These are phyloP conservation scores for Amphimallon solstitiale DNA, from an alignment of 2,888 invertebrate species.

Conservation along the genomic window DNA sequence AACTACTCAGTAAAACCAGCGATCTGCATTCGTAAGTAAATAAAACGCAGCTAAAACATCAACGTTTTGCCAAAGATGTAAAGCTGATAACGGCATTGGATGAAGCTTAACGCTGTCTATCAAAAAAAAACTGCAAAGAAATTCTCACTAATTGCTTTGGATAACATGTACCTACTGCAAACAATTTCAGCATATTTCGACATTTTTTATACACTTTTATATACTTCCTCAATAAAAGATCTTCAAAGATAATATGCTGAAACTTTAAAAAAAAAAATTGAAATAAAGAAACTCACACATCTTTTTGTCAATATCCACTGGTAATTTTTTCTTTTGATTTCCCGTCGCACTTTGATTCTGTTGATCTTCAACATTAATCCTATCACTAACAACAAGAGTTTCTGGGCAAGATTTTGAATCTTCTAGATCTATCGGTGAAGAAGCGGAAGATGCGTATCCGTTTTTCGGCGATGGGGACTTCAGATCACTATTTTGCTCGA, in stretches of 20 bases:
- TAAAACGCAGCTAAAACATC: no score
- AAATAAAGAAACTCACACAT: constrained; percentile 42
- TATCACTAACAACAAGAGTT: constrained; percentile 51
- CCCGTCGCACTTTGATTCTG: constrained; percentile 33
- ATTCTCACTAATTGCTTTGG: no score
- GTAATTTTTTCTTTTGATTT: constrained; percentile 46
- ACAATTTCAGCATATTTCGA: no score
- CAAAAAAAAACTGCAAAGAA: no score
- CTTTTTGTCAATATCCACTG: constrained; percentile 42
- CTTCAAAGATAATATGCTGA: neutral
- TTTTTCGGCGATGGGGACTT: constrained; percentile 52
- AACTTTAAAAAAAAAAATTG: neutral
- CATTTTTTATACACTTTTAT: no score
- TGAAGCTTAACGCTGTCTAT: no score
- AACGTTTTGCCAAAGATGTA: no score
- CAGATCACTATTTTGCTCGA: constrained; percentile 48
- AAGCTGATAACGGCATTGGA: no score
- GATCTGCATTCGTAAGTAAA: no score
- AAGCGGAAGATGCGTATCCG: constrained; percentile 53
- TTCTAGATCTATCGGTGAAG: constrained; percentile 58
- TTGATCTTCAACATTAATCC: constrained; percentile 47
- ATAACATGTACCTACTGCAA: no score
- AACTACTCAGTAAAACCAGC: no score
- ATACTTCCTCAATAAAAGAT: neutral
- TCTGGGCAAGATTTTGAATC: constrained; percentile 59